phyloP scores from a whole-genome alignment of 2,113 vertebrate genomes.

The Cebus imitator region DNA sequence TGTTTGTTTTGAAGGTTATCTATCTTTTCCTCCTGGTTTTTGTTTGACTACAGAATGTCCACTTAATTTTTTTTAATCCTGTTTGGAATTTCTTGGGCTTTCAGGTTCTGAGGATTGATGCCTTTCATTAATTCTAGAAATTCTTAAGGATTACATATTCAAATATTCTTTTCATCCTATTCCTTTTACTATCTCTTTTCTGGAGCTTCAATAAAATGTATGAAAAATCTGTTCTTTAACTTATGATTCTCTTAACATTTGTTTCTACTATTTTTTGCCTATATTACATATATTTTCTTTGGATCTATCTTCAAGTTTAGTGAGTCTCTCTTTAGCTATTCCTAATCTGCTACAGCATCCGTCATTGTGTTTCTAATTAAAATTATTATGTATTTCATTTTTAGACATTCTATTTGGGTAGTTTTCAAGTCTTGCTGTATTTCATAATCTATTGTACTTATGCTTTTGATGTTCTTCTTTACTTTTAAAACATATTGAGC shows the following conservation, averaged over 20 bases:
- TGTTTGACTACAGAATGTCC: neutral
- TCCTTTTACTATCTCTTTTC: neutral
- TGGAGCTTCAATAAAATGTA: neutral
- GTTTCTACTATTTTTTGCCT: neutral
- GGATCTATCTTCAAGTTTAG: neutral
- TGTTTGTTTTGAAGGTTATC: neutral
- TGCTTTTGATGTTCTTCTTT: neutral
- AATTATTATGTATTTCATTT: neutral
- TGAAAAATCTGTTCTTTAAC: neutral
- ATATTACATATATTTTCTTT: neutral
- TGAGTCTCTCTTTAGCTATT: neutral
- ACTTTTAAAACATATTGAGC: neutral
- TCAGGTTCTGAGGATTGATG: neutral
- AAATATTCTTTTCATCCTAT: neutral
- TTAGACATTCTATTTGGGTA: neutral
- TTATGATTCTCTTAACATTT: neutral
- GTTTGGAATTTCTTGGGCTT: neutral
- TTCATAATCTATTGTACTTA: neutral
- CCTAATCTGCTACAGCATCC: neutral
- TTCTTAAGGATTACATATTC: neutral
- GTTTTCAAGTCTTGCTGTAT: neutral
- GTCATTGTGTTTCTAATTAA: neutral
- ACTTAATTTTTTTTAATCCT: neutral
- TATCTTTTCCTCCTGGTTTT: neutral
- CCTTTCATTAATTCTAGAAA: neutral